A percentile compares a stretch with the other conserved stretches of the same genome.
These are phyloP conservation scores for Apantesis nais DNA, from an alignment of 2,888 invertebrate species.

Conservation along the genomic window DNA sequence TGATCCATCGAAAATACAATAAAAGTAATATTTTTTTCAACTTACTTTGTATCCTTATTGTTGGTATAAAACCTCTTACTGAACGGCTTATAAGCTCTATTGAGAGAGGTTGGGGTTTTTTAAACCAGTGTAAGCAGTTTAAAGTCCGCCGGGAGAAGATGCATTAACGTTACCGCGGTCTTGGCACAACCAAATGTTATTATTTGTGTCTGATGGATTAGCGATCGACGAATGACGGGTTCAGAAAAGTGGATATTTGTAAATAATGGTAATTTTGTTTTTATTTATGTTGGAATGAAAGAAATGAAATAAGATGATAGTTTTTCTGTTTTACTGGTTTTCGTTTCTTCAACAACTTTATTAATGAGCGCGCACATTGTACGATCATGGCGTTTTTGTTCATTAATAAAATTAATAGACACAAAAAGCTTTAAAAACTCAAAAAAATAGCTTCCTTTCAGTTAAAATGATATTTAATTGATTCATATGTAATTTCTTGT, in stretches of 20 bases:
- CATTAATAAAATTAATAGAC: neutral
- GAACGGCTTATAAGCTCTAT: slow-evolving; percentile 56
- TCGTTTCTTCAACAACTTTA: neutral
- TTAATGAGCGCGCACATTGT: too few species aligned
- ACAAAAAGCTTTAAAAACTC: too few species aligned
- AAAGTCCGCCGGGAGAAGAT: slow-evolving; percentile 69
- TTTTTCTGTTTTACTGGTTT: neutral
- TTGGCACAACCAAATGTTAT: slow-evolving; percentile 73
- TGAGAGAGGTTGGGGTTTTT: slow-evolving; percentile 62
- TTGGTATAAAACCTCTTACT: slow-evolving; percentile 50
- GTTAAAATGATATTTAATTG: neutral
- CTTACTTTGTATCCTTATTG: slow-evolving; percentile 35
- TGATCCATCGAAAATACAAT: slow-evolving; percentile 10
- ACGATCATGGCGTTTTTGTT: neutral
- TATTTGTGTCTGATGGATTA: slow-evolving; percentile 62
- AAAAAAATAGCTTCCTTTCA: neutral
- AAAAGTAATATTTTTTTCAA: slow-evolving; percentile 25
- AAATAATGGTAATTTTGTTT: slow-evolving; percentile 11
- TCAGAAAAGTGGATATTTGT: slow-evolving; percentile 2
- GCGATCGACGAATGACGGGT: slow-evolving; percentile 37
- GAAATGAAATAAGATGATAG: neutral
- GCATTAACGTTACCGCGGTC: slow-evolving; percentile 65
- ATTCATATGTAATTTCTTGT: too few species aligned
- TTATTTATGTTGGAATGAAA: neutral
- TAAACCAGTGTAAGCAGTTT: slow-evolving; percentile 75